Evolutionary conservation across 2,888 invertebrate species (phyloP).

Genomic region (Himalopsyche japonica): DNA sequence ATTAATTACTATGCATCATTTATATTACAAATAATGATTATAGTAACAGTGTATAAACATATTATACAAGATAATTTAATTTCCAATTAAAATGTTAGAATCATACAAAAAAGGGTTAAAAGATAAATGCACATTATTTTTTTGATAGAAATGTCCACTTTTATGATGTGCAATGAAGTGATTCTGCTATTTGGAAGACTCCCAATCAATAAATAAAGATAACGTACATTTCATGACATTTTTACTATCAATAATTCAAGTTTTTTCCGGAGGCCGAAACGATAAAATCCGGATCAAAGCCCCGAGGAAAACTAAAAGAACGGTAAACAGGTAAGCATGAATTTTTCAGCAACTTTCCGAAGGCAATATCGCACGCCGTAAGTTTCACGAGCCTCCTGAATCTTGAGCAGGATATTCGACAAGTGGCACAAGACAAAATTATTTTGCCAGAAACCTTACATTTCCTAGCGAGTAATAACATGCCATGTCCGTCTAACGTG

Average conservation of each 20-base stretch:
- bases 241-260: neutral
- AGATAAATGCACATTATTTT: no score
- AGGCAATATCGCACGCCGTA: conserved; percentile 10
- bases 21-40: no score
- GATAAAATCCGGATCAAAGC: conserved; percentile 10
- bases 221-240: neutral
- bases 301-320: neutral
- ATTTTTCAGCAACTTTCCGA: conserved; percentile 27
- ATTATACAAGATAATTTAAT: no score
- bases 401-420: neutral
- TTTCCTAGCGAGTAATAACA: neutral
- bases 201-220: neutral
- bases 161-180: neutral
- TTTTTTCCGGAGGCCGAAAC: neutral
- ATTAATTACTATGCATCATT: no score
- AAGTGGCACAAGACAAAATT: neutral
- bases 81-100: no score
- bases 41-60: no score
- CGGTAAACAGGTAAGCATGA: conserved; percentile 25
- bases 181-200: neutral
- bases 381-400: conserved; percentile 17
- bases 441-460: neutral
- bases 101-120: no score
- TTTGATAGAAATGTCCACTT: neutral
- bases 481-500: neutral